Percentiles rank a stretch among this genome's conserved stretches.
Evolutionary conservation across 2,888 invertebrate genomes (phyloP).

Genomic region (Leucophenga maculata): DNA sequence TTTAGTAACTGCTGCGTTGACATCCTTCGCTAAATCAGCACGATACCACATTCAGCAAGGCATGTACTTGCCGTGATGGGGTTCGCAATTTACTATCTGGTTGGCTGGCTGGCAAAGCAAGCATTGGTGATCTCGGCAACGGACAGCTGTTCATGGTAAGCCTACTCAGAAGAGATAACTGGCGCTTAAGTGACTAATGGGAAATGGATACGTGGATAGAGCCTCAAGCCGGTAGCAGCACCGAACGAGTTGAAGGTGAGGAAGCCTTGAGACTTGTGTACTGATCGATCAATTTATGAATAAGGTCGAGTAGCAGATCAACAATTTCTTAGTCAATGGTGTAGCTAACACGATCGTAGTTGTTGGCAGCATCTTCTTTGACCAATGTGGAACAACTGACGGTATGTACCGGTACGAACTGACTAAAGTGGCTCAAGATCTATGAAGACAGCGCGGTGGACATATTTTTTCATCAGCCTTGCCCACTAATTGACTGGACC

Average conservation of each 20-base stretch:
- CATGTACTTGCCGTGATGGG: conserved; percentile 94
- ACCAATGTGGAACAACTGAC: conserved; percentile 98
- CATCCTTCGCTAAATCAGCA: conserved; percentile 96
- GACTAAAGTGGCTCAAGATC: conserved; percentile 98
- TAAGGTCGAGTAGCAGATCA: conserved; percentile 89
- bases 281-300: conserved; percentile 90
- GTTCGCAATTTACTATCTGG: conserved; percentile 96
- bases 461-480: conserved; percentile 98
- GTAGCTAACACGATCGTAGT: conserved; percentile 98
- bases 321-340: conserved; percentile 97
- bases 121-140: conserved; percentile 95
- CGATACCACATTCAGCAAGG: conserved; percentile 96
- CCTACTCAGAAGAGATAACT: conserved; percentile 94
- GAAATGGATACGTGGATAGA: conserved; percentile 97
- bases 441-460: conserved; percentile 94
- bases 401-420: conserved; percentile 93
- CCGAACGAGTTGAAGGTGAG: conserved; percentile 97
- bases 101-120: conserved; percentile 96
- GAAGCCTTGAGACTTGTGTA: conserved; percentile 94
- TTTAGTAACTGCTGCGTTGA: conserved; percentile 94
- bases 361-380: conserved; percentile 98
- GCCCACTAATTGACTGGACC: too few species aligned
- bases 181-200: conserved; percentile 93
- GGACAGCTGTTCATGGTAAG: conserved; percentile 92
- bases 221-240: conserved; percentile 95